Base-by-base conservation (phyloP, 2,888 invertebrate genomes). In the Callinectes sapidus region DNA sequence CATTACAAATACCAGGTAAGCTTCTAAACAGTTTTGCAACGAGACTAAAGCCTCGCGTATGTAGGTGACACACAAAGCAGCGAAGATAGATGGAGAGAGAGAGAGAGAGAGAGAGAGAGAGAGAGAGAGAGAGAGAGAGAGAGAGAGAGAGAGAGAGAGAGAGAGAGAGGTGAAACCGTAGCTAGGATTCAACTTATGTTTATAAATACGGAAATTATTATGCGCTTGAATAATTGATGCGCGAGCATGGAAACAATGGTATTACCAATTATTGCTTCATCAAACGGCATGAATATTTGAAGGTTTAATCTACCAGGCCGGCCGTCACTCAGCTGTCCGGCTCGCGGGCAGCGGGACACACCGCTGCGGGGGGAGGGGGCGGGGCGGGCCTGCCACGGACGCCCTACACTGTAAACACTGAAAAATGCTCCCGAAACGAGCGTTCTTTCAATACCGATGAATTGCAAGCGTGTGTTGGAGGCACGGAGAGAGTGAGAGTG, bases 191-290 rank as follows among this genome's bases (percentile, higher is more conserved):
- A 42, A 87, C 85, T 92, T 85, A 55, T 90, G 90, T 90, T 90
- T 89, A 90, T 92, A 92, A 89, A 92, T 89, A 87, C 87, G 54
- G 87, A 91, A 91, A 91, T 88, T 91, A 86, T 91, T 91, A 77
- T 71, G 88, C 55, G 85, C 39, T 18, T 92, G 92, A 92, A 90
- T 90, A 66, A 92, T 90, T 55, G 86, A 90, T 86, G 89, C 23
- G 55, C 42, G 39, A 42, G 89, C 89, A 86, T 89, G 92, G 89
- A 54, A 90, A 90, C 92, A 90, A 89, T 89, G 92, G 92, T 71
- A 92, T 92, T 92, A 92, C 89, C 92, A 92, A 92, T 92, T 92
- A 92, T 87, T 92, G 92, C 89, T 92, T 92, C 92, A 92, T 92
- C 92, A 92, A 89, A 92, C 55, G 86, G 66, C 66, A 92, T 92